A percentile compares a stretch with the other conserved stretches of the same genome.
Conservation (phyloP, 1,140 invertebrate species). For the Bombus pascuorum region DNA sequence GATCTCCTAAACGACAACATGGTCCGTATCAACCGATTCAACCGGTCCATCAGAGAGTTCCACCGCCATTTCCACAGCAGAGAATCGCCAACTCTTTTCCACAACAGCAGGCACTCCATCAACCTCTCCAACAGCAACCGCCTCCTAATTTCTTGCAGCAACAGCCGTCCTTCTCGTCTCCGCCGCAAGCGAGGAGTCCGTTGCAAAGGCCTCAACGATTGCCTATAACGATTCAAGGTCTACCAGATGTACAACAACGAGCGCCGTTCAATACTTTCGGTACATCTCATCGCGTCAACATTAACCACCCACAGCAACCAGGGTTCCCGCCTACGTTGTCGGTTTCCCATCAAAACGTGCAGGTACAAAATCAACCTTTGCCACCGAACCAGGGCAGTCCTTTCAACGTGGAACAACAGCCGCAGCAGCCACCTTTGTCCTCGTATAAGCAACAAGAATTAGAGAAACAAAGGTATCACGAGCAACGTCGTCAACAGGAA, state of each 20-base stretch:
- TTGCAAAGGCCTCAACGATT: constrained; percentile 69
- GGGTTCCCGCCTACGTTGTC: constrained; percentile 70
- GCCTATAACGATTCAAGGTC: constrained; percentile 77
- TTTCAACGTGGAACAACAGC: constrained; percentile 64
- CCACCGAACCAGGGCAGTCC: constrained; percentile 37
- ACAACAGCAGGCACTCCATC: constrained; percentile 74
- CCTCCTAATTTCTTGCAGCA: constrained; percentile 75
- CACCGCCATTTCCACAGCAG: constrained; percentile 80
- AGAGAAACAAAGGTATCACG: constrained; percentile 75
- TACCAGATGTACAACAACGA: constrained; percentile 77
- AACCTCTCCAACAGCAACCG: constrained; percentile 74
- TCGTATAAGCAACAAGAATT: constrained; percentile 70
- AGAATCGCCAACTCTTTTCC: constrained; percentile 82
- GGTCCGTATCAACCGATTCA: constrained; percentile 78
- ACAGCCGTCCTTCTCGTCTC: constrained; percentile 45
- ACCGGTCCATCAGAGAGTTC: constrained; percentile 76
- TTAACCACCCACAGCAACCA: constrained; percentile 74
- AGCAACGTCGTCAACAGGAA: constrained; percentile 75
- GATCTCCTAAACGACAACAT: constrained; percentile 76
- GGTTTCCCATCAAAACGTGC: constrained; percentile 72
- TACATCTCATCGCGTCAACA: constrained; percentile 67
- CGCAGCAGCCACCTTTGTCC: constrained; percentile 59
- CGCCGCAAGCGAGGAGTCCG: constrained; percentile 65
- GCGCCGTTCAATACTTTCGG: constrained; percentile 72
- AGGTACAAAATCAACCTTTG: constrained; percentile 69